phyloP scores from a whole-genome alignment of 2,113 vertebrate species.

The Labrus mixtus region DNA sequence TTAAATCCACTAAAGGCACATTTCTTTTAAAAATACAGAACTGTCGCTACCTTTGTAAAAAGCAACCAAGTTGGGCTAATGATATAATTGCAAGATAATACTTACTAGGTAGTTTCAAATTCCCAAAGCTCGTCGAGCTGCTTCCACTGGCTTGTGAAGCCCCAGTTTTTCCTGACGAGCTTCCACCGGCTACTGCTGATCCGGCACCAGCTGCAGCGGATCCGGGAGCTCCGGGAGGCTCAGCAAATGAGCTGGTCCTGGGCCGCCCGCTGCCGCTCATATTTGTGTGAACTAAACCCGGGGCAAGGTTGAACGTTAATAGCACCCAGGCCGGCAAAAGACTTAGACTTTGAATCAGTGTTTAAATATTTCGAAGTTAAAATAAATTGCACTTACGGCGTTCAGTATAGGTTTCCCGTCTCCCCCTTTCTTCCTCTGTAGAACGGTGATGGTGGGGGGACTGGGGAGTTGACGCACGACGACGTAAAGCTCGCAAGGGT shows the following conservation, averaged over 20 bases:
- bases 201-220: slow-evolving; percentile 82
- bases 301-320: slow-evolving; percentile 74
- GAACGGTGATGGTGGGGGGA: slow-evolving; percentile 77
- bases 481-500: slow-evolving; percentile 65
- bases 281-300: slow-evolving; percentile 83
- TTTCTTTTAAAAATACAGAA: slow-evolving; percentile 6
- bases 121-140: slow-evolving; percentile 85
- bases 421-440: slow-evolving; percentile 87
- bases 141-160: slow-evolving; percentile 85
- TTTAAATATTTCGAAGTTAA: slow-evolving; percentile 62
- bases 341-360: slow-evolving; percentile 42
- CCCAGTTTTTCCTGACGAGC: slow-evolving; percentile 86
- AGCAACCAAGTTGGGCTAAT: too few species aligned
- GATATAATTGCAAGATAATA: slow-evolving; percentile 24
- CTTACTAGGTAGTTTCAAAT: slow-evolving; percentile 85
- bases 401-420: slow-evolving; percentile 77
- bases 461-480: slow-evolving; percentile 81
- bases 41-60: neutral
- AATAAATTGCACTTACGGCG: slow-evolving; percentile 76
- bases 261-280: slow-evolving; percentile 90
- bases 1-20: slow-evolving; percentile 31
- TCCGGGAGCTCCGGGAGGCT: slow-evolving; percentile 87
- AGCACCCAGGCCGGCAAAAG: slow-evolving; percentile 60
- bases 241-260: slow-evolving; percentile 89
- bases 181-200: slow-evolving; percentile 83